Percentiles rank a stretch among this genome's conserved stretches.
These are phyloP conservation scores for Leptodactylus fallax DNA, from an alignment of 2,797 vertebrate genomes.

Conservation along the genomic window DNA sequence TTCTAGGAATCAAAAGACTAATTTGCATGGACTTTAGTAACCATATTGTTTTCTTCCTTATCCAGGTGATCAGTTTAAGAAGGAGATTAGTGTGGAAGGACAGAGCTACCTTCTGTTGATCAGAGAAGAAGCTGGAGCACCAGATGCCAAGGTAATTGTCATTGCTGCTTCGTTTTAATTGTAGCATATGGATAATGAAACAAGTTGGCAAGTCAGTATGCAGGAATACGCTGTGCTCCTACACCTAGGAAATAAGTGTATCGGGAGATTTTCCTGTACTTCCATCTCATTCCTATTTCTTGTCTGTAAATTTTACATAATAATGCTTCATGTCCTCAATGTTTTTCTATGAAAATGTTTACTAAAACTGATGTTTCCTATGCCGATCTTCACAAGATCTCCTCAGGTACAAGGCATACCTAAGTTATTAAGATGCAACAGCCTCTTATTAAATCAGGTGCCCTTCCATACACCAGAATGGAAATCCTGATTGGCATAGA, in stretches of 20 bases:
- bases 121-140: conserved; percentile 88
- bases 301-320: not conserved
- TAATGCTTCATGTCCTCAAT: too few relatives aligned
- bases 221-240: not conserved
- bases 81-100: conserved; percentile 90
- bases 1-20: not conserved
- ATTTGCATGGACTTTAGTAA: not conserved
- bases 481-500: too few relatives aligned
- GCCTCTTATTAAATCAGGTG: too few relatives aligned
- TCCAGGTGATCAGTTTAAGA: conserved; percentile 91
- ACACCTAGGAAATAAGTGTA: not conserved
- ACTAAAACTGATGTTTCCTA: too few relatives aligned
- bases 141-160: conserved; percentile 86
- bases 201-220: not conserved
- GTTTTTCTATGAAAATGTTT: too few relatives aligned
- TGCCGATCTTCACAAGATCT: too few relatives aligned
- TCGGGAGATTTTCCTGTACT: not conserved
- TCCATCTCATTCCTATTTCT: too few relatives aligned
- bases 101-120: conserved; percentile 93
- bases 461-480: too few relatives aligned
- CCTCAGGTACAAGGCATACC: too few relatives aligned
- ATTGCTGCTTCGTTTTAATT: not conserved
- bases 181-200: conserved; percentile 7
- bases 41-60: conserved; percentile 9
- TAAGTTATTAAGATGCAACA: too few relatives aligned